phyloP scores from a whole-genome alignment of 2,113 vertebrate genomes.

The Rhea americana region DNA sequence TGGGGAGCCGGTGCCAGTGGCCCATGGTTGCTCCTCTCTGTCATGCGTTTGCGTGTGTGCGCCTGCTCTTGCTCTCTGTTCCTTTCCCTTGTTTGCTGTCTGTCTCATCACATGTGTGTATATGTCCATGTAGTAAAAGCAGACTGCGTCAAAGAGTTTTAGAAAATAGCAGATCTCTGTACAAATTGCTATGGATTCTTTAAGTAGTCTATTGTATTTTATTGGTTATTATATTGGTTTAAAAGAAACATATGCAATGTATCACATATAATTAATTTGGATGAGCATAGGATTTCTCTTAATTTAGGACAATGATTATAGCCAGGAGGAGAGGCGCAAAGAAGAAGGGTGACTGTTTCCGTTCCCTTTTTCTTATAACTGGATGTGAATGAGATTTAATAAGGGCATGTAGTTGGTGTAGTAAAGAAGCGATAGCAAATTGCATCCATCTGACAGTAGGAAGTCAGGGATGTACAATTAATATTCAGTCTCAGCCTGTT shows the following conservation, averaged over 20 bases:
- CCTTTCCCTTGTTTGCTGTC: too few relatives aligned
- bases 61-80: too few relatives aligned
- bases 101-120: neutral
- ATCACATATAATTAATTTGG: neutral
- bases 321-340: neutral
- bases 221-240: neutral
- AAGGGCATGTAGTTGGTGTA: neutral
- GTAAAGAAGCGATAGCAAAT: neutral
- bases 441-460: neutral
- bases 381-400: neutral
- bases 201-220: neutral
- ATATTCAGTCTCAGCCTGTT: slow-evolving; percentile 32
- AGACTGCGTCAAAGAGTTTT: neutral
- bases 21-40: neutral
- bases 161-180: neutral
- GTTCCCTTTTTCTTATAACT: neutral
- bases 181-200: neutral
- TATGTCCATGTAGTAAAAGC: neutral
- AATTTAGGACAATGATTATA: neutral
- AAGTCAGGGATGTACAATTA: slow-evolving; percentile 39
- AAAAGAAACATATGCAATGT: neutral
- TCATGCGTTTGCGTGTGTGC: too few relatives aligned
- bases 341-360: neutral
- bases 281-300: too few relatives aligned
- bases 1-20: neutral